These are phyloP conservation scores for Smittia aterrima DNA, from an alignment of 2,888 invertebrate genomes.

Conservation along the genomic window DNA sequence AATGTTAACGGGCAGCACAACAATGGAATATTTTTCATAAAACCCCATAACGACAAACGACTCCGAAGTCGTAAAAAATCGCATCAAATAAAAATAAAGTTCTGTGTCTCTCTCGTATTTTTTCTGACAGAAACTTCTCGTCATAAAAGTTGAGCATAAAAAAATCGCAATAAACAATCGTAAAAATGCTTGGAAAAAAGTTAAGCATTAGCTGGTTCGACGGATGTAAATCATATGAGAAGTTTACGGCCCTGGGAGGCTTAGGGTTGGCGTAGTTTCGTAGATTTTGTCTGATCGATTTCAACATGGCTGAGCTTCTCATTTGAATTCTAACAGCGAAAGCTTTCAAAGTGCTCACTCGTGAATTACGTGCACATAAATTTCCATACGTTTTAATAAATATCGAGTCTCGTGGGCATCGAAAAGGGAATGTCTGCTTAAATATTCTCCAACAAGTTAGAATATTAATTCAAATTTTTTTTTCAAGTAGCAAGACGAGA, in stretches of 20 bases:
- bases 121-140: background rate
- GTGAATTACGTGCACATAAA: slow-evolving; percentile 20
- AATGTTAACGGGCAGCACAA: no score
- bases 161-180: slow-evolving; percentile 30
- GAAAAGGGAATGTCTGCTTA: background rate
- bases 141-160: slow-evolving; percentile 34
- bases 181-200: background rate
- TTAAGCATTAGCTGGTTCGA: background rate
- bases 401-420: background rate
- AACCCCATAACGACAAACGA: slow-evolving; percentile 21
- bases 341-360: background rate
- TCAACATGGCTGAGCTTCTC: background rate
- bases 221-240: slow-evolving; percentile 16
- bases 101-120: background rate
- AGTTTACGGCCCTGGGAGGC: background rate
- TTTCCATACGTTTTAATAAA: background rate
- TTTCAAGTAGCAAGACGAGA: no score
- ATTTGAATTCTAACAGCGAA: no score
- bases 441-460: background rate
- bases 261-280: background rate
- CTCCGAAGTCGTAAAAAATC: slow-evolving; percentile 28
- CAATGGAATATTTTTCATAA: background rate
- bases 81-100: slow-evolving; percentile 35
- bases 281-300: background rate
- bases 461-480: no score